phyloP scores from a whole-genome alignment of 1,140 invertebrate species.

The Xylocopa sonorina region DNA sequence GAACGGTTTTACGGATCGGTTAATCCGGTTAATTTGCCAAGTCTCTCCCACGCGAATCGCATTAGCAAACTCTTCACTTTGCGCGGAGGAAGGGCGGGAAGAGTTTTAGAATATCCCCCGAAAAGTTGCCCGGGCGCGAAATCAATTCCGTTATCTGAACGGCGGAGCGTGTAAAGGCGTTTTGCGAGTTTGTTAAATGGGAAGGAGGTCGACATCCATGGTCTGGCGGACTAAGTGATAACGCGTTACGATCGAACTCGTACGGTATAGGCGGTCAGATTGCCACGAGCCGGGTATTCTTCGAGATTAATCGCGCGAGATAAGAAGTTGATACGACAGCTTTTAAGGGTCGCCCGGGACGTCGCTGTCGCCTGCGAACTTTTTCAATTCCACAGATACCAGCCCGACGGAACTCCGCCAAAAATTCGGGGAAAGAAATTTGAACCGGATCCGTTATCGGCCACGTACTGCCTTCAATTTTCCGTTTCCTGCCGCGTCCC shows the following conservation, averaged over 20 bases:
- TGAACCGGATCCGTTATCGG: slow-evolving; percentile 26
- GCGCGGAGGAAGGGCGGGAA: too few species aligned
- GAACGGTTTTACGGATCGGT: not conserved
- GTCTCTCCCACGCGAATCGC: too few species aligned
- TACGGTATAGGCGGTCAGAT: not conserved
- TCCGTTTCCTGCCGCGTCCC: not conserved
- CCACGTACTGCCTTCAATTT: slow-evolving; percentile 17
- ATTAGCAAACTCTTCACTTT: too few species aligned
- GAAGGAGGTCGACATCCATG: not conserved
- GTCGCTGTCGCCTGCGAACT: slow-evolving; percentile 28
- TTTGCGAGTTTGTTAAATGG: not conserved
- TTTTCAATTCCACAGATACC: slow-evolving; percentile 53
- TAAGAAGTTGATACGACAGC: slow-evolving; percentile 52
- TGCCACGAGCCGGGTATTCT: slow-evolving; percentile 2
- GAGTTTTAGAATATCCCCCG: too few species aligned
- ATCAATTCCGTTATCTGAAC: too few species aligned
- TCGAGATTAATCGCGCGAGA: slow-evolving; percentile 54
- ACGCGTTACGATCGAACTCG: slow-evolving; percentile 34
- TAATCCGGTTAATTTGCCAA: too few species aligned
- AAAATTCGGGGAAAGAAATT: slow-evolving; percentile 32
- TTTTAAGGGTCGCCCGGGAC: slow-evolving; percentile 27
- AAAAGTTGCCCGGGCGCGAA: too few species aligned
- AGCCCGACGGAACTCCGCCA: not conserved
- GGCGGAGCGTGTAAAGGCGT: not conserved
- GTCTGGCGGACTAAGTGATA: slow-evolving; percentile 33